Conservation (phyloP, 2,113 vertebrate species). For the Scytalopus superciliaris region DNA sequence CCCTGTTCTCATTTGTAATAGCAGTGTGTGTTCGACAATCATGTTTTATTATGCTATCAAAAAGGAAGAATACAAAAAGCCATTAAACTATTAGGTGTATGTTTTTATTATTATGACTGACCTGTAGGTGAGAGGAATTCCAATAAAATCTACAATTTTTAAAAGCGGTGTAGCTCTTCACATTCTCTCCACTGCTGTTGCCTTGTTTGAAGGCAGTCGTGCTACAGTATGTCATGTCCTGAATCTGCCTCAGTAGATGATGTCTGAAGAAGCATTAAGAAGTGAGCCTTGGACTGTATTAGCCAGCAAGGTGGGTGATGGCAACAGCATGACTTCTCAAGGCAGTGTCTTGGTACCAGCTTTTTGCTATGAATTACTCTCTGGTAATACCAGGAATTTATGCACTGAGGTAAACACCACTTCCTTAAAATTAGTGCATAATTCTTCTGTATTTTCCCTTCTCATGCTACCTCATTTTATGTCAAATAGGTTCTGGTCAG, state of each 20-base stretch:
- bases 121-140: neutral
- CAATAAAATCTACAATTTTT: neutral
- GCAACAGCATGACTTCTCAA: neutral
- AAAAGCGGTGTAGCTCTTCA: neutral
- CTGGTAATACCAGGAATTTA: neutral
- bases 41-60: constrained; percentile 16
- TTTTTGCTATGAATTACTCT: neutral
- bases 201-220: neutral
- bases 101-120: constrained; percentile 11
- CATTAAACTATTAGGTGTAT: neutral
- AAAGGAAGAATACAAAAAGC: constrained; percentile 15
- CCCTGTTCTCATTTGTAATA: neutral
- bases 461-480: neutral
- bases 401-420: neutral
- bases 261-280: neutral
- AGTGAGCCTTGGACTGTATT: neutral
- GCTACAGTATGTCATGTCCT: neutral
- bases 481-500: neutral
- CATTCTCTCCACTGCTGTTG: neutral
- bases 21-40: neutral
- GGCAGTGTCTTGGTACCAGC: neutral
- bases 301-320: neutral
- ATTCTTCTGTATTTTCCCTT: neutral
- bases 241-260: neutral
- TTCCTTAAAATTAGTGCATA: neutral